phyloP scores from a whole-genome alignment of 2,797 vertebrate genomes.

The Oryzias sinensis region DNA sequence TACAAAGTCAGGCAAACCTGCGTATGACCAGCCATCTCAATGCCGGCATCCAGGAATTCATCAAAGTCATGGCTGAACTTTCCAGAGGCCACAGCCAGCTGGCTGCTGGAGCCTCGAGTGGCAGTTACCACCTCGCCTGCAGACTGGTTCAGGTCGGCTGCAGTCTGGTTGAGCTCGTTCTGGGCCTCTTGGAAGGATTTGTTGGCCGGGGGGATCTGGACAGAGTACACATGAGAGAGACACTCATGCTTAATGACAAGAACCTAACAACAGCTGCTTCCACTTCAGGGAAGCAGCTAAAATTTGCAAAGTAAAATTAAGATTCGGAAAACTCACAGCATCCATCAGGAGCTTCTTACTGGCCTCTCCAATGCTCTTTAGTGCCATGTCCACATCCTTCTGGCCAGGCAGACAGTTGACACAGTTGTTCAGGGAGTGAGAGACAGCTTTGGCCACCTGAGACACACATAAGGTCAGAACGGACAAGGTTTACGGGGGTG shows the following conservation, averaged over 20 bases:
- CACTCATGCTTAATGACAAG: too few relatives aligned
- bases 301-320: neutral
- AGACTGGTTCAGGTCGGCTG: constrained; percentile 94
- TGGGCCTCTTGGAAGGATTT: constrained; percentile 98
- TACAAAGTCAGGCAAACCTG: constrained; percentile 75
- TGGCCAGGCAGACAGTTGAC: constrained; percentile 98
- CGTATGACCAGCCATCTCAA: constrained; percentile 98
- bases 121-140: constrained; percentile 96
- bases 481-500: constrained; percentile 8
- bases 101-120: constrained; percentile 89
- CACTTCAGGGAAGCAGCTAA: neutral
- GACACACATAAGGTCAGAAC: constrained; percentile 26
- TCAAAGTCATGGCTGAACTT: constrained; percentile 98
- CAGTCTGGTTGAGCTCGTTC: constrained; percentile 92
- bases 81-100: constrained; percentile 92
- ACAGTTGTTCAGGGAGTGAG: constrained; percentile 97
- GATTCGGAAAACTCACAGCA: constrained; percentile 76
- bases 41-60: constrained; percentile 98
- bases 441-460: constrained; percentile 97
- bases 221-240: neutral
- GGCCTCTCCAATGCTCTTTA: constrained; percentile 96
- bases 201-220: constrained; percentile 87
- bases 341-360: constrained; percentile 98
- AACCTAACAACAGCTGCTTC: too few relatives aligned
- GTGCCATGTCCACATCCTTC: constrained; percentile 96